These are phyloP conservation scores for Gasteruption jaculator DNA, from an alignment of 2,888 invertebrate genomes.

Conservation along the genomic window DNA sequence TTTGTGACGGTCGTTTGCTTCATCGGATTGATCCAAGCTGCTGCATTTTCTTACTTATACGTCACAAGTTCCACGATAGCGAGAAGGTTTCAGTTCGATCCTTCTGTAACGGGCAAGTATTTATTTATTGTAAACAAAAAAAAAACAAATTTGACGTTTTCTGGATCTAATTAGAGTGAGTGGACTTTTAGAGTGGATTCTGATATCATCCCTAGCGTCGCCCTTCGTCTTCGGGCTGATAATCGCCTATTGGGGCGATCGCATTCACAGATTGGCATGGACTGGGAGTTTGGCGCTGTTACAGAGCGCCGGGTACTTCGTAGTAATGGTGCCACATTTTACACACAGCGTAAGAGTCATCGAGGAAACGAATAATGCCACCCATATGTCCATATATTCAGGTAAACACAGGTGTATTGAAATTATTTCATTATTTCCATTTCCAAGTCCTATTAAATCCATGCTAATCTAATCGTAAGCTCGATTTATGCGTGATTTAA, in stretches of 20 bases:
- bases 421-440: constrained; percentile 4
- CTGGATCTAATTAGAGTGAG: too few species aligned
- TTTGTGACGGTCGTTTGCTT: constrained; percentile 39
- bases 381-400: constrained; percentile 37
- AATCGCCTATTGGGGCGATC: constrained; percentile 59
- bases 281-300: constrained; percentile 56
- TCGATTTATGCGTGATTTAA: background rate
- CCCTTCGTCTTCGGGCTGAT: constrained; percentile 55
- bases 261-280: constrained; percentile 60
- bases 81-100: constrained; percentile 41
- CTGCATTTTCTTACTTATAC: constrained; percentile 38
- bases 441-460: too few species aligned
- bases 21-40: constrained; percentile 41
- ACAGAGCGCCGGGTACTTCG: constrained; percentile 54
- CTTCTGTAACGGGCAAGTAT: constrained; percentile 37
- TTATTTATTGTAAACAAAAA: constrained; percentile 1
- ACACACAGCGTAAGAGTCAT: constrained; percentile 42
- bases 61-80: constrained; percentile 40
- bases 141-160: constrained; percentile 13
- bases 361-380: constrained; percentile 33
- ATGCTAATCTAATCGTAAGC: too few species aligned
- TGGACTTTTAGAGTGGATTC: constrained; percentile 61
- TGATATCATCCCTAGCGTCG: constrained; percentile 56
- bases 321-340: constrained; percentile 57
- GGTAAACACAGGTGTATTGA: constrained; percentile 28